Evolutionary conservation across 2,888 invertebrate species (phyloP).

Genomic region (Barypeithes pellucidus): DNA sequence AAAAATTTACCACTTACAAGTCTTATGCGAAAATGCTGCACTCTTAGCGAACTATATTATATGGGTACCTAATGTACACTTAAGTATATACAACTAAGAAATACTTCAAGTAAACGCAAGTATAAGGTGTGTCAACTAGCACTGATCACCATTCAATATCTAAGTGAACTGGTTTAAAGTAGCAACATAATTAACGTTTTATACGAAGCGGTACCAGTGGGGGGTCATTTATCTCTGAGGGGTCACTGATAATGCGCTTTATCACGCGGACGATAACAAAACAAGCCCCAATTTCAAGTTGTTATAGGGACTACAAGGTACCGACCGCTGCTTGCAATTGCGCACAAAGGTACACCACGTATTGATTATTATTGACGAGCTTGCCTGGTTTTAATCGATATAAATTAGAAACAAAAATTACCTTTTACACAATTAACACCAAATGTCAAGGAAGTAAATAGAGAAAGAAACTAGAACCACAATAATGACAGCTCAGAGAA

Average conservation of each 20-base stretch:
- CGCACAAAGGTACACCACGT: not conserved
- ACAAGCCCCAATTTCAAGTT: constrained; percentile 59
- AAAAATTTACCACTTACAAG: constrained; percentile 52
- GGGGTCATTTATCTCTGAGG: constrained; percentile 63
- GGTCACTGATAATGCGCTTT: constrained; percentile 62
- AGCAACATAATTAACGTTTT: constrained; percentile 60
- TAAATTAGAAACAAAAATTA: constrained; percentile 6
- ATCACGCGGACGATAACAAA: constrained; percentile 61
- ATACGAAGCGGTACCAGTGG: constrained; percentile 59
- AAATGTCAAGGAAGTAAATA: not conserved
- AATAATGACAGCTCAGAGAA: not conserved
- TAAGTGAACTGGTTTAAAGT: constrained; percentile 27
- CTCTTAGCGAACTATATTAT: constrained; percentile 35
- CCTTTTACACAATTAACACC: not conserved
- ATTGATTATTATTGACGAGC: not conserved
- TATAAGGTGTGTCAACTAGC: constrained; percentile 3
- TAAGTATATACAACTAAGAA: constrained; percentile 21
- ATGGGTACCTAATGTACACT: too few relatives aligned
- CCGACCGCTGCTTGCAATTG: not conserved
- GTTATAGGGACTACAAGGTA: not conserved
- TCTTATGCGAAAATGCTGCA: constrained; percentile 22
- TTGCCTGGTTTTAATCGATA: not conserved
- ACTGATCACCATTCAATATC: constrained; percentile 29
- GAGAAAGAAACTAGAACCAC: not conserved
- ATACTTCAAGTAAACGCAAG: not conserved